Conservation (phyloP, 2,888 invertebrate genomes). For the Corythucha ciliata region DNA sequence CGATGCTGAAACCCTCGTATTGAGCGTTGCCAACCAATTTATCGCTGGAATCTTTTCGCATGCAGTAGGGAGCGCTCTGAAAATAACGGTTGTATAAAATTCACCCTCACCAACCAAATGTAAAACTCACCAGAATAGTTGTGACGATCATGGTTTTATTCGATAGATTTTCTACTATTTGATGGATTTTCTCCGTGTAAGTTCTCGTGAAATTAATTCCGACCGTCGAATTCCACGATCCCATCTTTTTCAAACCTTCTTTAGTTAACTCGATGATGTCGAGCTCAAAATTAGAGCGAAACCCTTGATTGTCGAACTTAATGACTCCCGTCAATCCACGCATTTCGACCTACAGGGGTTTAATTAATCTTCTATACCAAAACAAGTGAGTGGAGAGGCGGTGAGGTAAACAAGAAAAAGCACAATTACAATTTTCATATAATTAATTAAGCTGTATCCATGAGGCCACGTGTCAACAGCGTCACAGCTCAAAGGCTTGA, state of each 20-base stretch:
- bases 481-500: slow-evolving; percentile 77
- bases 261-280: slow-evolving; percentile 85
- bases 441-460: slow-evolving; percentile 89
- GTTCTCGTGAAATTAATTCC: slow-evolving; percentile 81
- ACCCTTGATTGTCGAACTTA: slow-evolving; percentile 89
- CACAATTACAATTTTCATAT: slow-evolving; percentile 84
- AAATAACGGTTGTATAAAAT: slow-evolving; percentile 23
- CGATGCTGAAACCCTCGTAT: slow-evolving; percentile 90
- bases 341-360: slow-evolving; percentile 65
- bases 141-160: slow-evolving; percentile 88
- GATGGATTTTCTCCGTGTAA: slow-evolving; percentile 73
- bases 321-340: slow-evolving; percentile 86
- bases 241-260: slow-evolving; percentile 73
- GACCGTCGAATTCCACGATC: slow-evolving; percentile 79
- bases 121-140: slow-evolving; percentile 70
- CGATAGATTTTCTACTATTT: slow-evolving; percentile 79
- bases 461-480: slow-evolving; percentile 86
- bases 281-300: slow-evolving; percentile 80
- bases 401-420: neutral
- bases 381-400: neutral
- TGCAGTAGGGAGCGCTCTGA: slow-evolving; percentile 92
- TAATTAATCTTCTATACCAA: neutral
- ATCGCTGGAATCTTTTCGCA: slow-evolving; percentile 79
- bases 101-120: neutral
- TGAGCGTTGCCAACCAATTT: slow-evolving; percentile 80